A percentile compares a stretch with the other conserved stretches of the same genome.
Evolutionary conservation across 2,113 vertebrate genomes (phyloP).

Genomic region (Sialia sialis): DNA sequence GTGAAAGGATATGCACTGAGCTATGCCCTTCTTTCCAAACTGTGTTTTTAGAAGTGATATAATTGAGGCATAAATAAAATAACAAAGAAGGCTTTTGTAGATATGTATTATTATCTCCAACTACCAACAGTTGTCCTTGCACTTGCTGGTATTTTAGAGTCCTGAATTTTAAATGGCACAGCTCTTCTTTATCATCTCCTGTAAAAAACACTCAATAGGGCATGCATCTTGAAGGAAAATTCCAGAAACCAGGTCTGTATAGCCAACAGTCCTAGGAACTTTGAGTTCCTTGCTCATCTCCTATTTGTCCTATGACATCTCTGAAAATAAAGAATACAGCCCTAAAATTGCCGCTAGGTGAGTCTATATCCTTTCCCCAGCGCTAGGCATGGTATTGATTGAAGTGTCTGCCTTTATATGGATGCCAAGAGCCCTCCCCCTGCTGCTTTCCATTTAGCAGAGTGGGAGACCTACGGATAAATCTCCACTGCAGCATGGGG

Average conservation of each 20-base stretch:
- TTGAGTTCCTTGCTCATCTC: background rate
- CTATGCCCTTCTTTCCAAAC: conserved; percentile 47
- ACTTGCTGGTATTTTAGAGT: conserved; percentile 12
- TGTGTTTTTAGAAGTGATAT: conserved; percentile 43
- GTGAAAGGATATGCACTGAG: conserved; percentile 59
- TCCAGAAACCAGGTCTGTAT: background rate
- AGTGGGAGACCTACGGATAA: conserved; percentile 54
- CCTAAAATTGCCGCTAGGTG: background rate
- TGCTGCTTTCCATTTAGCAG: conserved; percentile 37
- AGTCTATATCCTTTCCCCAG: background rate
- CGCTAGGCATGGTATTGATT: background rate
- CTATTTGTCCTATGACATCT: background rate
- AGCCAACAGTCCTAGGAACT: background rate
- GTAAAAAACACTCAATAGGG: background rate
- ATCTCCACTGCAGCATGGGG: conserved; percentile 33
- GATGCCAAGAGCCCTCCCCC: conserved; percentile 19
- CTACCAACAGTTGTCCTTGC: conserved; percentile 41
- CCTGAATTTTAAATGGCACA: conserved; percentile 24
- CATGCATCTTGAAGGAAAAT: background rate
- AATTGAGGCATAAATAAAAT: conserved; percentile 63
- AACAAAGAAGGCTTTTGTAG: conserved; percentile 30
- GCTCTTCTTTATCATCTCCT: background rate
- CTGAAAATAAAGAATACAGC: background rate
- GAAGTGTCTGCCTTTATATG: conserved; percentile 37
- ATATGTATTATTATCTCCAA: conserved; percentile 19